phyloP scores from a whole-genome alignment of 1,140 invertebrate species.

The Zaprionus ghesquierei region DNA sequence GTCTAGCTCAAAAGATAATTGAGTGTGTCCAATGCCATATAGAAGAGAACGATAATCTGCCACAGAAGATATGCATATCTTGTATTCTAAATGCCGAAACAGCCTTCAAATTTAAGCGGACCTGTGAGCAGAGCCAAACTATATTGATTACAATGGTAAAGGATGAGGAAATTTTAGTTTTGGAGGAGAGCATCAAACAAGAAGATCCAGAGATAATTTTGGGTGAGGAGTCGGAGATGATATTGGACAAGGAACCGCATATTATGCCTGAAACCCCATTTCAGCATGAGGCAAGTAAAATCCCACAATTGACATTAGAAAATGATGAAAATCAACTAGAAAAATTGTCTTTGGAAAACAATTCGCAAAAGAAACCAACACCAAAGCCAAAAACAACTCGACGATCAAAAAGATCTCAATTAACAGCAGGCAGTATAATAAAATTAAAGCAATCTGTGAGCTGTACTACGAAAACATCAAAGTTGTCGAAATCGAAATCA shows the following conservation, averaged over 20 bases:
- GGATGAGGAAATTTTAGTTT: too few relatives aligned
- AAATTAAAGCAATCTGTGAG: neutral
- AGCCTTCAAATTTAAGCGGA: neutral
- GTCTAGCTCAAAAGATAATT: neutral
- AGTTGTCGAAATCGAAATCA: neutral
- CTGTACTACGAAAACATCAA: neutral
- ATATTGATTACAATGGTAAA: neutral
- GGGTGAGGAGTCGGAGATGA: too few relatives aligned
- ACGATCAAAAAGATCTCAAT: neutral
- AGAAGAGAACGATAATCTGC: neutral
- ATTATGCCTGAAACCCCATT: too few relatives aligned
- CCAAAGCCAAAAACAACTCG: fast-evolving
- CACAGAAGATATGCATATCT: neutral
- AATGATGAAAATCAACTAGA: too few relatives aligned
- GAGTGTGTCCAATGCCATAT: neutral
- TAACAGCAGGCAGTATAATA: neutral
- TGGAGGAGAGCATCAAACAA: too few relatives aligned
- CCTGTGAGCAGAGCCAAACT: neutral
- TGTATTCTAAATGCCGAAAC: neutral
- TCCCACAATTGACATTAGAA: too few relatives aligned
- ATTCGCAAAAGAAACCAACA: too few relatives aligned
- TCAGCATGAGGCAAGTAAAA: too few relatives aligned
- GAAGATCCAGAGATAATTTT: too few relatives aligned
- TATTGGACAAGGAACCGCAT: too few relatives aligned
- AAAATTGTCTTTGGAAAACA: too few relatives aligned